phyloP scores from a whole-genome alignment of 2,888 invertebrate genomes.

The Eupithecia exiguata region DNA sequence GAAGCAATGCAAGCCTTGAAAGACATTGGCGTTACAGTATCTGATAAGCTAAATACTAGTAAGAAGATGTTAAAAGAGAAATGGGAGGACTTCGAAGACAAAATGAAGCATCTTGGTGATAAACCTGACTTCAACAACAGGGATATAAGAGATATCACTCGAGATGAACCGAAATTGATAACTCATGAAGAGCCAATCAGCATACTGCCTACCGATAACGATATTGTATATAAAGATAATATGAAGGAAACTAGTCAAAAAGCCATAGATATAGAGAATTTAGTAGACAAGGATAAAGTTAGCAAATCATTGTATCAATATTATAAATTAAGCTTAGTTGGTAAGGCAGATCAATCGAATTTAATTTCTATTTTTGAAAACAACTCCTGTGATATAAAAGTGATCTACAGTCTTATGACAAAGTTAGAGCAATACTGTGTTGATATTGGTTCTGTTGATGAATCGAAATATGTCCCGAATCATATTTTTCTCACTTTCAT shows the following conservation, averaged over 20 bases:
- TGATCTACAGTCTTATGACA: slow-evolving; percentile 71
- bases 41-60: slow-evolving; percentile 79
- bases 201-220: slow-evolving; percentile 53
- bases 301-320: slow-evolving; percentile 75
- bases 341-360: slow-evolving; percentile 71
- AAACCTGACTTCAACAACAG: slow-evolving; percentile 50
- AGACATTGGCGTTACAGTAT: slow-evolving; percentile 77
- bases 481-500: slow-evolving; percentile 76
- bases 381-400: slow-evolving; percentile 77
- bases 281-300: slow-evolving; percentile 60
- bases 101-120: slow-evolving; percentile 75
- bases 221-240: slow-evolving; percentile 71
- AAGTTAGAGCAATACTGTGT: slow-evolving; percentile 74
- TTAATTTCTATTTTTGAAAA: slow-evolving; percentile 73
- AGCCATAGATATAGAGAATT: slow-evolving; percentile 69
- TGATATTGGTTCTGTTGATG: slow-evolving; percentile 67
- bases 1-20: slow-evolving; percentile 80
- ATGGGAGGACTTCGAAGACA: slow-evolving; percentile 81
- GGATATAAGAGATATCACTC: slow-evolving; percentile 35
- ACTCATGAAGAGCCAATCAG: slow-evolving; percentile 48
- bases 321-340: slow-evolving; percentile 75
- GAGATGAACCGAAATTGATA: slow-evolving; percentile 43
- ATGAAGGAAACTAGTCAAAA: slow-evolving; percentile 73
- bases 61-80: slow-evolving; percentile 82
- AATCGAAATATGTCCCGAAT: slow-evolving; percentile 72